Conservation (phyloP, 2,888 invertebrate genomes). For the Dicranocentrus wangi region DNA sequence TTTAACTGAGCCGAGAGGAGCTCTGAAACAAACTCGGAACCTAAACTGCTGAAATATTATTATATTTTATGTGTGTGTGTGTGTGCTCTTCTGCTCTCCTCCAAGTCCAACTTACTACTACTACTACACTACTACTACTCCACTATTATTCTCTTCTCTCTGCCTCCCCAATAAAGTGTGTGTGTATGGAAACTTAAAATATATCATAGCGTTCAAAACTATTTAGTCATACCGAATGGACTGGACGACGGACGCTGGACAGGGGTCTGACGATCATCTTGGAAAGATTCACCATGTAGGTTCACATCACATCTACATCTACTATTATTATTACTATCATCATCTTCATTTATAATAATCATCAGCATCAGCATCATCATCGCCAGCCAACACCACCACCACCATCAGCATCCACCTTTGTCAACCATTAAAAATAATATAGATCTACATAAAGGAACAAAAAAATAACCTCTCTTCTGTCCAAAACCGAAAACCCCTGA, state of each 20-base stretch:
- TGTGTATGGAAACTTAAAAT: constrained; percentile 36
- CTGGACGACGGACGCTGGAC: constrained; percentile 56
- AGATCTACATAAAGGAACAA: no score
- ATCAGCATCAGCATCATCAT: constrained; percentile 24
- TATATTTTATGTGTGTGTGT: constrained; percentile 29
- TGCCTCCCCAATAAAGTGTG: no score
- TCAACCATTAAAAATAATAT: no score
- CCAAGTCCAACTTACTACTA: background rate
- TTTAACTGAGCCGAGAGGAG: no score
- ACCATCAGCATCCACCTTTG: background rate
- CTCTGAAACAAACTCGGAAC: background rate
- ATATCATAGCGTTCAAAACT: constrained; percentile 41
- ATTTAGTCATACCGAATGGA: constrained; percentile 33
- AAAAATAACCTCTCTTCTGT: no score
- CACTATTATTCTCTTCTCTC: no score
- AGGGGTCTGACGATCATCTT: constrained; percentile 55
- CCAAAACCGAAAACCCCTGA: no score
- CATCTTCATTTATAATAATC: constrained; percentile 35
- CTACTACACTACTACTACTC: no score
- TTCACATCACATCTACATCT: constrained; percentile 9
- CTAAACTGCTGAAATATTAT: background rate
- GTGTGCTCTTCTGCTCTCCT: constrained; percentile 9
- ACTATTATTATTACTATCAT: background rate
- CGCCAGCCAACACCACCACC: constrained; percentile 15
- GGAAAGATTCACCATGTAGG: constrained; percentile 50